Conservation (phyloP, 2,113 vertebrate genomes). For the Coregonus clupeaformis region DNA sequence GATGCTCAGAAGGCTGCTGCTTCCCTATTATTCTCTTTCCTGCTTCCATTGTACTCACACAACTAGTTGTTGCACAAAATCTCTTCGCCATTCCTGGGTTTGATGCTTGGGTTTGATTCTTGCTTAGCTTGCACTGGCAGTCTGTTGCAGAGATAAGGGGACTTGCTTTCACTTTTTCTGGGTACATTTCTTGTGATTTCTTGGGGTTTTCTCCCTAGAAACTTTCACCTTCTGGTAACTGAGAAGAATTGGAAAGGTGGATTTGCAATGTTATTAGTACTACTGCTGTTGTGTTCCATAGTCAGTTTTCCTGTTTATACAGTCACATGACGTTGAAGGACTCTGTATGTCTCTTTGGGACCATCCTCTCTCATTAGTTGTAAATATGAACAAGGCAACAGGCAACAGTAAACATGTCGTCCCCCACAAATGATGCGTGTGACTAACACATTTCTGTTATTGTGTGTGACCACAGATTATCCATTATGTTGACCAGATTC, state of each 20-base stretch:
- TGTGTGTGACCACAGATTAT: no score
- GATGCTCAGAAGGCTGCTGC: slow-evolving; percentile 48
- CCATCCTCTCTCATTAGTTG: not conserved
- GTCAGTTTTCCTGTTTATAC: not conserved
- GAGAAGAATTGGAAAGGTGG: not conserved
- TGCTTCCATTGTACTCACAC: slow-evolving; percentile 2
- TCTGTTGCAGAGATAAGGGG: not conserved
- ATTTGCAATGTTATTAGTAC: not conserved
- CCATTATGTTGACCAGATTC: no score
- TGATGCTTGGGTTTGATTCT: not conserved
- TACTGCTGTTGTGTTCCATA: not conserved
- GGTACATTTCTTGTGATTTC: not conserved
- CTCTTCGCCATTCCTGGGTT: slow-evolving; percentile 30
- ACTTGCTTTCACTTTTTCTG: not conserved
- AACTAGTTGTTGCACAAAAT: slow-evolving; percentile 27
- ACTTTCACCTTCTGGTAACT: not conserved
- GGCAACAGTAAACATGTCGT: no score
- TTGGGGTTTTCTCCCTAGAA: not conserved
- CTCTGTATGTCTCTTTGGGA: not conserved
- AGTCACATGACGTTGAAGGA: not conserved
- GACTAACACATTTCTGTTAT: no score
- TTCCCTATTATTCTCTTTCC: slow-evolving; percentile 49
- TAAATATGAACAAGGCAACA: not conserved
- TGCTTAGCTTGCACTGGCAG: slow-evolving; percentile 7
- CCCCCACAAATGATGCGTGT: no score